Evolutionary conservation across 2,888 invertebrate species (phyloP).

Genomic region (Dryocosmus kuriphilus): DNA sequence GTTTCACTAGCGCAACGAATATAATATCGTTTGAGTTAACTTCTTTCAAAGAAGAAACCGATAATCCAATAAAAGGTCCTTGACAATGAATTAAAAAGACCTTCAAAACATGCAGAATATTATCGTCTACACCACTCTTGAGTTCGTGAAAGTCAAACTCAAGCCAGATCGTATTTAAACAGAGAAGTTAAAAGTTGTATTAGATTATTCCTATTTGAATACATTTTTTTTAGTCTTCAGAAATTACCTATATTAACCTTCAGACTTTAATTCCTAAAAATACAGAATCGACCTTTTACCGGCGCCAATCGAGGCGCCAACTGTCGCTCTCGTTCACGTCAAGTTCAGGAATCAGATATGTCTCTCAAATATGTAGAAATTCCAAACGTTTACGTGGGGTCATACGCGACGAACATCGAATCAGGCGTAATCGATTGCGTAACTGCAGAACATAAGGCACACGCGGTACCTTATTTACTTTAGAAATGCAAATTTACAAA

Average conservation of each 20-base stretch:
- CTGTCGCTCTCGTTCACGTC: not conserved
- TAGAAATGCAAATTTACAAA: slow-evolving; percentile 6
- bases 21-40: not conserved
- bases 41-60: not conserved
- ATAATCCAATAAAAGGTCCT: not conserved
- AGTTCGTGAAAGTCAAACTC: not conserved
- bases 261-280: not conserved
- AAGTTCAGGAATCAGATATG: not conserved
- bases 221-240: not conserved
- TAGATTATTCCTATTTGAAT: not conserved
- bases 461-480: not conserved
- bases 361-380: not conserved
- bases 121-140: not conserved
- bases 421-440: not conserved
- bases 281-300: not conserved
- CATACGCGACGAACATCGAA: not conserved
- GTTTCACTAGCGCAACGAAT: slow-evolving; percentile 27
- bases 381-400: not conserved
- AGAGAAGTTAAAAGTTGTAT: not conserved
- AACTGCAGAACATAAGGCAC: not conserved
- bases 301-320: slow-evolving; percentile 5
- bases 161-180: not conserved
- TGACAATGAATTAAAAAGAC: not conserved
- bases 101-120: not conserved
- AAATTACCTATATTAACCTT: not conserved